Conservation (phyloP, 2,113 vertebrate genomes). For the Aptenodytes forsteri region DNA sequence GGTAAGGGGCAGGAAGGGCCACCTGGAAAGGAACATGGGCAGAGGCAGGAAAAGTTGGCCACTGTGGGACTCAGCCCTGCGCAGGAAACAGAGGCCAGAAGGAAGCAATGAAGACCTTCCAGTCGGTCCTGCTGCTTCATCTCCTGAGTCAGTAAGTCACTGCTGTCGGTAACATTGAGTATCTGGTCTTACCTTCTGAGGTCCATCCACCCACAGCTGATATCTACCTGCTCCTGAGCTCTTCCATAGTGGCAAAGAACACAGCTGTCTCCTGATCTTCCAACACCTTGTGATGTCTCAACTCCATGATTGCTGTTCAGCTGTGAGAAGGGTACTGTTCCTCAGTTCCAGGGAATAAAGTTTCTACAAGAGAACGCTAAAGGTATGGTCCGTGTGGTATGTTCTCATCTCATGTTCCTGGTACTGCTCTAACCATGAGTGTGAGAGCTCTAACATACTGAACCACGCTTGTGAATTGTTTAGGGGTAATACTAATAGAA, state of each 20-base stretch:
- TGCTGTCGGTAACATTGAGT: accelerated
- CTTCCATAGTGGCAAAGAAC: background rate
- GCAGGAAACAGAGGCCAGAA: background rate
- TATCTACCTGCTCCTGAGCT: background rate
- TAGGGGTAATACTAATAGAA: background rate
- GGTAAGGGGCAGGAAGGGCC: background rate
- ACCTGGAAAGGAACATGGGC: background rate
- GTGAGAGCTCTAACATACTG: background rate
- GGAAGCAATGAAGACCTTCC: background rate
- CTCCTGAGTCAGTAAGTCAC: background rate
- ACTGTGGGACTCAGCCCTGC: background rate
- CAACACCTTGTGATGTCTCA: background rate
- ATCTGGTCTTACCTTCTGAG: background rate
- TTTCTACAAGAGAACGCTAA: background rate
- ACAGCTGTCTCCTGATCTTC: background rate
- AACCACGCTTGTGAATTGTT: background rate
- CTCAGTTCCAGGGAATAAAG: background rate
- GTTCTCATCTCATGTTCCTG: background rate
- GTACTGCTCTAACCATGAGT: background rate
- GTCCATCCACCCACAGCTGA: background rate
- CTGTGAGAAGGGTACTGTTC: background rate
- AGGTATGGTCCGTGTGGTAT: background rate
- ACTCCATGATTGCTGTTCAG: background rate
- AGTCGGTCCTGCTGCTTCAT: background rate
- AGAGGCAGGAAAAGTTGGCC: background rate